These are phyloP conservation scores for Pitangus sulphuratus DNA, from an alignment of 2,797 vertebrate genomes.

Conservation along the genomic window DNA sequence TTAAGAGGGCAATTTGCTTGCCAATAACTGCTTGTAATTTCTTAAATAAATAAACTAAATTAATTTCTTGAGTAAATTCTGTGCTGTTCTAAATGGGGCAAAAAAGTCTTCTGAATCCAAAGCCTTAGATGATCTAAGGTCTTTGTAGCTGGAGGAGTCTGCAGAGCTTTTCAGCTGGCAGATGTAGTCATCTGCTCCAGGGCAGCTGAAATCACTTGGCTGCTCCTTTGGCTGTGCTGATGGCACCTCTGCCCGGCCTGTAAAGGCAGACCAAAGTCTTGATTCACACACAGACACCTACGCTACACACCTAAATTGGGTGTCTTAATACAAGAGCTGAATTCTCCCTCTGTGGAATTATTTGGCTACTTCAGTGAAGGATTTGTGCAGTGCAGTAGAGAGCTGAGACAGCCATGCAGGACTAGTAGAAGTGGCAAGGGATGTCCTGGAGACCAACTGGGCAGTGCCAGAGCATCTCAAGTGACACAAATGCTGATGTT, in stretches of 20 bases:
- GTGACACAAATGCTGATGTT: background rate
- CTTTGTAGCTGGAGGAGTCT: background rate
- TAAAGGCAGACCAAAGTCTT: background rate
- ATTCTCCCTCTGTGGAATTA: background rate
- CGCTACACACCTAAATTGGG: accelerated
- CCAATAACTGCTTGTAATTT: conserved; percentile 10
- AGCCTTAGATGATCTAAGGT: background rate
- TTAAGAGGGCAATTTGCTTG: background rate
- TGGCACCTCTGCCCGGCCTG: background rate
- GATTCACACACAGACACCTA: background rate
- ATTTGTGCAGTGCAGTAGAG: background rate
- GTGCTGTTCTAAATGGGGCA: background rate
- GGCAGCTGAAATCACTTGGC: background rate
- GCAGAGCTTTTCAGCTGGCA: background rate
- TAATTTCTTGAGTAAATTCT: conserved; percentile 13
- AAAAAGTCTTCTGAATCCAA: background rate
- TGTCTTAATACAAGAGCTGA: background rate
- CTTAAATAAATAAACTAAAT: background rate
- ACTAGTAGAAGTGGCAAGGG: background rate
- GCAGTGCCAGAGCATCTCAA: background rate
- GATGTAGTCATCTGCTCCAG: background rate
- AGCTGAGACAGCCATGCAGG: accelerated
- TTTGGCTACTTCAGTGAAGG: background rate
- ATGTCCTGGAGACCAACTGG: background rate
- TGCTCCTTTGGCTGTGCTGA: background rate